Base-by-base conservation (phyloP, 2,888 invertebrate genomes). In the Pristionchus maxplancki region DNA sequence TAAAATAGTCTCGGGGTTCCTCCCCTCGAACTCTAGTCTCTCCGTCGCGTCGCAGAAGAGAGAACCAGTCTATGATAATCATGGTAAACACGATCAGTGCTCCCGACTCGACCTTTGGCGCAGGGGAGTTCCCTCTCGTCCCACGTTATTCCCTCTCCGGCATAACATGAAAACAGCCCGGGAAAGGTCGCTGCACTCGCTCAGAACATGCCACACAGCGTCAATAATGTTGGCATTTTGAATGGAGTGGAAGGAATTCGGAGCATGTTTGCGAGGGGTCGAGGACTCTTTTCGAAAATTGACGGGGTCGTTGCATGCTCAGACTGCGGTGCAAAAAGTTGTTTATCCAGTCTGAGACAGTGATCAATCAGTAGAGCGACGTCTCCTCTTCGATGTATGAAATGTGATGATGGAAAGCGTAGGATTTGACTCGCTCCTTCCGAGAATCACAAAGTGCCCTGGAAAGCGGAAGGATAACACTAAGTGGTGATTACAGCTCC, bases 331-430 rank as follows among this genome's bases (percentile, higher is more conserved):
- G n/a, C n/a, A 78, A 44, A n/a, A 44, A 78, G n/a, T n/a, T 78
- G 78, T 78, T 78, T 78, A 78, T 78, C 44, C 40, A 15, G 48
- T 15, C 4, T 6, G 8, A n/a, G 78, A 58, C 24, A 58, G 44
- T 44, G 44, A 78, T n/a, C 13, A 40, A 44, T 78, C 34, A 78
- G 78, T 78, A 78, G 17, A 78, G 28, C 44, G 44, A 78, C 40
- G 78, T 78, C 17, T 78, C 78, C n/a, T 78, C 78, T n/a, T 78
- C 78, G n/a, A n/a, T 78, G n/a, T 48, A 78, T 13, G 78, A 78
- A 24, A 78, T n/a, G 28, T 78, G 78, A 6, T 78, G 78, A 44
- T 40, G 78, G 40, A 74, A 74, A 1, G 71, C n/a, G 28, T n/a
- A 15, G 4, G 78, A 78, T 44, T 40, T 78, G 71, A 37, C 20